phyloP scores from a whole-genome alignment of 2,888 invertebrate genomes.

The Bhutanitis thaidina region DNA sequence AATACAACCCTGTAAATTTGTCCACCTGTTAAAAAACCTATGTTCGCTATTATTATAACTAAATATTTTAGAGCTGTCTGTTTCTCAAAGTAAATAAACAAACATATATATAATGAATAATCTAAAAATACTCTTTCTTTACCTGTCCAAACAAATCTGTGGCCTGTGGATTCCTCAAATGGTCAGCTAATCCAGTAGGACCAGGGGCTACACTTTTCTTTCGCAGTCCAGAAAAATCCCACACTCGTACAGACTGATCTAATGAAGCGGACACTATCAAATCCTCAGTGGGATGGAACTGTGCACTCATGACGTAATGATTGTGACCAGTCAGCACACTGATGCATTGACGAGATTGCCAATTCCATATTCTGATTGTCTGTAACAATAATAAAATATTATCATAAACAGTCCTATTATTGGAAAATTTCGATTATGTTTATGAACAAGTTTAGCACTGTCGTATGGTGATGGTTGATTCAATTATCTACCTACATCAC shows the following conservation, averaged over 20 bases:
- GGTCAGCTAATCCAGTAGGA: conserved; percentile 93
- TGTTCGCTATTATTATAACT: too few species aligned
- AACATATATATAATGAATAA: too few species aligned
- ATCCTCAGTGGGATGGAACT: conserved; percentile 98
- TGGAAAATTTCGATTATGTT: too few species aligned
- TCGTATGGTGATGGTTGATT: too few species aligned
- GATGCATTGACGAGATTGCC: conserved; percentile 98
- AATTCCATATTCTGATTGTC: conserved; percentile 99
- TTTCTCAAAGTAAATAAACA: too few species aligned
- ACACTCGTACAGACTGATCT: conserved; percentile 98
- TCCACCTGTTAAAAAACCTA: too few species aligned
- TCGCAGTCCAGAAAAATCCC: conserved; percentile 97
- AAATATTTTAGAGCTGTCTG: too few species aligned
- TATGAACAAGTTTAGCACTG: too few species aligned
- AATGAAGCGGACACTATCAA: conserved; percentile 97
- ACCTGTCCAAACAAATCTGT: conserved; percentile 96
- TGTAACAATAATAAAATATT: conserved; percentile 38
- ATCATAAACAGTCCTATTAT: background rate
- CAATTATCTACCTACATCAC: too few species aligned
- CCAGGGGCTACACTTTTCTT: conserved; percentile 99
- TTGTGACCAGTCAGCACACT: conserved; percentile 98
- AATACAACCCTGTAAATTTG: too few species aligned
- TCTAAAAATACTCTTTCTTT: too few species aligned
- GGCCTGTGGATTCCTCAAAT: conserved; percentile 89
- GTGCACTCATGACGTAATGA: conserved; percentile 99